phyloP scores from a whole-genome alignment of 2,888 invertebrate species.

The Andrena marginata region DNA sequence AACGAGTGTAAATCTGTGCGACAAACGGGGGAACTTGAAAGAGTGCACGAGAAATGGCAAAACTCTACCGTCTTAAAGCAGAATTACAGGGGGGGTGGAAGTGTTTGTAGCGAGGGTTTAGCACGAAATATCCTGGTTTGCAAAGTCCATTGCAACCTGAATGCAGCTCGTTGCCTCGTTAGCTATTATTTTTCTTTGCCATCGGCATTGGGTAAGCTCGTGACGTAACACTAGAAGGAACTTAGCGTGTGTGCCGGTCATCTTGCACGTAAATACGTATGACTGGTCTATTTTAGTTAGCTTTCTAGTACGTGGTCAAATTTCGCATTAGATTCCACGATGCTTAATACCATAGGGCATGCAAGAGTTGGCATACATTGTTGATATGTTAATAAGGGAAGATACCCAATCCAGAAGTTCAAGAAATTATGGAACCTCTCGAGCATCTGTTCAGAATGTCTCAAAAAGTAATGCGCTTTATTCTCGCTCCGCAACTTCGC shows the following conservation, averaged over 20 bases:
- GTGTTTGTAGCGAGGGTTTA: conserved; percentile 43
- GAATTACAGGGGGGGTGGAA: conserved; percentile 31
- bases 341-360: conserved; percentile 1
- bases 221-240: neutral
- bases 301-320: neutral
- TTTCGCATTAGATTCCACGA: conserved; percentile 27
- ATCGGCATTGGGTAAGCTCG: conserved; percentile 40
- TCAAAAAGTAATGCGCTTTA: neutral
- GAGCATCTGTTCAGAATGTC: neutral
- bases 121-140: conserved; percentile 45
- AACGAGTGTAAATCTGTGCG: conserved; percentile 66
- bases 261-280: conserved; percentile 40
- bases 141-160: conserved; percentile 29
- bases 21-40: conserved; percentile 60
- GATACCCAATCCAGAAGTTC: conserved; percentile 9
- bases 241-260: conserved; percentile 47
- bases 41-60: conserved; percentile 66
- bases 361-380: neutral
- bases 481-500: neutral
- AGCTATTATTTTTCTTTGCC: conserved; percentile 33
- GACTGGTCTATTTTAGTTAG: neutral
- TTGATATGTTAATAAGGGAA: conserved; percentile 2
- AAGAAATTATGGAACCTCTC: neutral
- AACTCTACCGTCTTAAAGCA: conserved; percentile 65
- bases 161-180: conserved; percentile 44